A percentile compares a stretch with the other conserved stretches of the same genome.
phyloP scores from a whole-genome alignment of 2,113 vertebrate genomes.

The Stigmatopora nigra region DNA sequence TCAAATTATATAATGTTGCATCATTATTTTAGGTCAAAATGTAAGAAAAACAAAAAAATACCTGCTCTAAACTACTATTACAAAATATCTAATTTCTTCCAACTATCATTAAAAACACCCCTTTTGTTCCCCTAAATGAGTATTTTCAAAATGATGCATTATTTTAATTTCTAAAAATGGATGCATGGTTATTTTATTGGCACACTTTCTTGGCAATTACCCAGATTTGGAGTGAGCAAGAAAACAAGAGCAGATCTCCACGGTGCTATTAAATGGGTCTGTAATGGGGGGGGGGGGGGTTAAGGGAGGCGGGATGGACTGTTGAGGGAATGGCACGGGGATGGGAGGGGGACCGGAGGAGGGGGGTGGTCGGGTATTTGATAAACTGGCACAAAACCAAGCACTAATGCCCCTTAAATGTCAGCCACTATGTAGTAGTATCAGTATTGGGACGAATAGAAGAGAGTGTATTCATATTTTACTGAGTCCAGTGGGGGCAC shows the following conservation, averaged over 20 bases:
- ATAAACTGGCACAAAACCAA: constrained; percentile 59
- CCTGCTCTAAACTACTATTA: background rate
- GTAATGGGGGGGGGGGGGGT: constrained; percentile 15
- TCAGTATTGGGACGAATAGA: constrained; percentile 26
- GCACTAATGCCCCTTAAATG: constrained; percentile 66
- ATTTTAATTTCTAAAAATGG: background rate
- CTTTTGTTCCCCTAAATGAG: background rate
- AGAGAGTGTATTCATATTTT: constrained; percentile 60
- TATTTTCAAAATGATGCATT: background rate
- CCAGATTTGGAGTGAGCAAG: constrained; percentile 23
- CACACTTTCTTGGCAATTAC: constrained; percentile 1
- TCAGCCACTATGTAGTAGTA: constrained; percentile 48
- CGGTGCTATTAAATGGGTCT: constrained; percentile 42
- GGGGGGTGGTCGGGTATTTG: background rate
- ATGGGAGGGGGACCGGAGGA: too few relatives aligned
- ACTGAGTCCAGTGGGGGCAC: constrained; percentile 55
- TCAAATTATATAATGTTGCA: too few relatives aligned
- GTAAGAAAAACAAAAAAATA: background rate
- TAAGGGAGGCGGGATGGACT: background rate
- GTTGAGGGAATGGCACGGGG: background rate
- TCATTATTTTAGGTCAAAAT: too few relatives aligned
- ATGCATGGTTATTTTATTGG: background rate
- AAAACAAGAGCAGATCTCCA: constrained; percentile 33
- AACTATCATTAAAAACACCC: background rate
- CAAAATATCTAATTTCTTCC: background rate